A percentile compares a stretch with the other conserved stretches of the same genome.
These are phyloP conservation scores for Spea multiplicata DNA, from an alignment of 2,113 vertebrate species.

Conservation along the genomic window DNA sequence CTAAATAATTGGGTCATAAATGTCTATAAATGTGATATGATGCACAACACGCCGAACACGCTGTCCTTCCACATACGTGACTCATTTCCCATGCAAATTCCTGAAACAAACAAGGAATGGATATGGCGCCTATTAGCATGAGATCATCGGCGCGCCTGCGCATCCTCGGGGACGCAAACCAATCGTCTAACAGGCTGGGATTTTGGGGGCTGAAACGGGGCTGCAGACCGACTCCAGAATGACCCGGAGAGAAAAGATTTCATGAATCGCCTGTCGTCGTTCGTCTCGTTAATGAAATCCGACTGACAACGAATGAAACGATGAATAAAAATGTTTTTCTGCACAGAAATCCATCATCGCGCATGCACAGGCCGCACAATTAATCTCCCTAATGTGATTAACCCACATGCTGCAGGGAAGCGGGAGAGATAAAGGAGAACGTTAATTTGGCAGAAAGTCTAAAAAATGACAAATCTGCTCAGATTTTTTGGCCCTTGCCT, in stretches of 20 bases:
- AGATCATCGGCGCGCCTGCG: background rate
- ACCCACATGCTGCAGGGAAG: background rate
- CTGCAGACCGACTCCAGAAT: constrained; percentile 16
- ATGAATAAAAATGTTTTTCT: background rate
- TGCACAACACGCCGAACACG: too few relatives aligned
- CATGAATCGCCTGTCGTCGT: background rate
- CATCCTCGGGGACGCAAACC: background rate
- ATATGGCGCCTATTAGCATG: background rate
- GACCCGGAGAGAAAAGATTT: constrained; percentile 4
- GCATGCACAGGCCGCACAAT: background rate
- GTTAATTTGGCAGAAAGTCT: background rate
- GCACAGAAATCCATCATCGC: background rate
- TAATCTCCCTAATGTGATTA: constrained; percentile 19
- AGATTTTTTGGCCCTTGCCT: too few relatives aligned
- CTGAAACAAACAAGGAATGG: background rate
- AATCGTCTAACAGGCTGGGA: too few relatives aligned
- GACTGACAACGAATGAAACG: background rate
- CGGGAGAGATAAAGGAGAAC: background rate
- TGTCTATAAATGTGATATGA: too few relatives aligned
- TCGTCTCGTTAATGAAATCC: background rate
- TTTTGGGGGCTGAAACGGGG: constrained; percentile 6
- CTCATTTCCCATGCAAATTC: too few relatives aligned
- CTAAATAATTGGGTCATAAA: too few relatives aligned
- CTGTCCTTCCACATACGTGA: too few relatives aligned
- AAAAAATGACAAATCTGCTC: background rate